These are phyloP conservation scores for Bombyx huttoni DNA, from an alignment of 2,888 invertebrate species.

Conservation along the genomic window DNA sequence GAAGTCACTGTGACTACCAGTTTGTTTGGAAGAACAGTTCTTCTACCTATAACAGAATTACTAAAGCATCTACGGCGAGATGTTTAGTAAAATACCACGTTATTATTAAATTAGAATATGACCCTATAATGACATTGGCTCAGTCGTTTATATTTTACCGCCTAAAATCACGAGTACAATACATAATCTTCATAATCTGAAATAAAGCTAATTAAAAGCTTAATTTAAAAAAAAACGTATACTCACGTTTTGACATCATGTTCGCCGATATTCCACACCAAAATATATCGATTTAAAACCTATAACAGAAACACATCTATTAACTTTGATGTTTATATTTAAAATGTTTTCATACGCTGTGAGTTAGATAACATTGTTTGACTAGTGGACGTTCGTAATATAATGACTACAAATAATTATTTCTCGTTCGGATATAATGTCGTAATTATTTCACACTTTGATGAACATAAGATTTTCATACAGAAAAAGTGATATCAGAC, in stretches of 20 bases:
- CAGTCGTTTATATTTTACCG: too few species aligned
- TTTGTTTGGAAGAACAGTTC: too few species aligned
- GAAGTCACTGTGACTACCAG: too few species aligned
- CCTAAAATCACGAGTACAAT: too few species aligned
- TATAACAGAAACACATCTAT: slow-evolving; percentile 7
- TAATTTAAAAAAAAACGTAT: background rate
- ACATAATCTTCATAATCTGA: too few species aligned
- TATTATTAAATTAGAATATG: too few species aligned
- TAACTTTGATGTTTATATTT: background rate
- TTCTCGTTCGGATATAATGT: background rate
- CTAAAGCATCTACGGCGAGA: too few species aligned
- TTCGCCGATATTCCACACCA: slow-evolving; percentile 5
- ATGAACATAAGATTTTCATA: background rate
- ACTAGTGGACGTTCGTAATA: background rate
- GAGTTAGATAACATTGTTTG: background rate
- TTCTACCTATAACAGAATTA: too few species aligned
- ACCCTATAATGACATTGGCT: too few species aligned
- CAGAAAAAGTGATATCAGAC: too few species aligned
- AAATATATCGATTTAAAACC: slow-evolving; percentile 8
- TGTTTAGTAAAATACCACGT: too few species aligned
- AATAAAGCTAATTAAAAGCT: background rate
- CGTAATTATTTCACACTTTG: background rate
- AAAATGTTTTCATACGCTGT: background rate
- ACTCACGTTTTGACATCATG: slow-evolving; percentile 16
- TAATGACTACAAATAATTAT: background rate